phyloP scores from a whole-genome alignment of 64 coral and sea anemone species.

The Trachythela sp. region DNA sequence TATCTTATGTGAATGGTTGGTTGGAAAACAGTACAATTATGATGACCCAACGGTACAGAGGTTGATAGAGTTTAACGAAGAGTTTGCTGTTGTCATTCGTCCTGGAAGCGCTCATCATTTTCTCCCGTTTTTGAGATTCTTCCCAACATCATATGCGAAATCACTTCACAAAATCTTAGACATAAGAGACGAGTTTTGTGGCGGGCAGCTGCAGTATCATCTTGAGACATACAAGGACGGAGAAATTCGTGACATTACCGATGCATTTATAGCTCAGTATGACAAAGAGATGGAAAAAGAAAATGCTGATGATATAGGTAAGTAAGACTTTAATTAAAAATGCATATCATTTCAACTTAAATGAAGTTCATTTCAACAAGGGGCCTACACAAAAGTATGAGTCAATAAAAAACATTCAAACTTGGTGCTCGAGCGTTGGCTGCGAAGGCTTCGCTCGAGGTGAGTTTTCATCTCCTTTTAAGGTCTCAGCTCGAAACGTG shows the following conservation, averaged over 20 bases:
- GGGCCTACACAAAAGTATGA: too few species aligned
- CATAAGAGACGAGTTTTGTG: neutral
- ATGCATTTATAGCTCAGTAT: neutral
- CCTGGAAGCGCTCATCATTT: neutral
- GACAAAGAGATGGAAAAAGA: neutral
- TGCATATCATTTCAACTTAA: too few species aligned
- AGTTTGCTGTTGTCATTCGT: neutral
- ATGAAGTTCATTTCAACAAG: too few species aligned
- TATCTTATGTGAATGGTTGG: neutral
- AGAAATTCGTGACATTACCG: neutral
- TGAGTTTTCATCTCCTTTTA: too few species aligned
- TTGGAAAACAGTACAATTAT: neutral
- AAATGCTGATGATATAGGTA: neutral
- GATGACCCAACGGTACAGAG: neutral
- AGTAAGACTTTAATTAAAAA: too few species aligned
- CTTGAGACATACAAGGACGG: neutral
- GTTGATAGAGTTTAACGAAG: neutral
- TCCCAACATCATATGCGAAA: neutral
- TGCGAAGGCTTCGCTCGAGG: too few species aligned
- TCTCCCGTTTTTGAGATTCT: neutral
- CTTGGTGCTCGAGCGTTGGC: too few species aligned
- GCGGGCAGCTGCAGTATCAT: neutral
- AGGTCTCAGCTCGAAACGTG: too few species aligned
- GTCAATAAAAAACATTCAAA: too few species aligned
- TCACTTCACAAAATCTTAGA: neutral